Evolutionary conservation across 2,888 invertebrate genomes (phyloP), one percentile per base, ranked within the genome.

Genomic region (Rhingia campestris): DNA sequence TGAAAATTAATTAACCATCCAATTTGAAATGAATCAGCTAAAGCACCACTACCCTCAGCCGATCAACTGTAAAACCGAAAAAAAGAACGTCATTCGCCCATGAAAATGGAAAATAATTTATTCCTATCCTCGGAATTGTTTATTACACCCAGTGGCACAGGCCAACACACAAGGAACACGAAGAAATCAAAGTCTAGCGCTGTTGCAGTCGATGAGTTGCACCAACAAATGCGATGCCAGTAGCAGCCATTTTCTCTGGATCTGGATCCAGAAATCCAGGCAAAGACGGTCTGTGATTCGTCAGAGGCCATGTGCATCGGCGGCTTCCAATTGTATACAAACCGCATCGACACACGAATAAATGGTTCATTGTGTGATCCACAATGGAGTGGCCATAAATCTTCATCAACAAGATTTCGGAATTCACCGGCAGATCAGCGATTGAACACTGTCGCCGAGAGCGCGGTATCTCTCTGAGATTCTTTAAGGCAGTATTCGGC

Each of bases 291-390:
- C 80, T 84, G 80, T 84, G 84, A 84, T 84, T 84, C 84, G 84
- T 84, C 84, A 70, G 39, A 77, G 66, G 43, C 47, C 76, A 76
- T 76, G 72, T 67, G 70, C 81, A 66, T 53, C 74, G 30, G 12
- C 80, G 81, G 81, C 76, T 75, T 75, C 64, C 67, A 82, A 69
- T 77, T 64, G 73, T 74, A 56, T 64, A 66, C 58, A 72, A 45
- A 41, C 30, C 37, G 67, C 77, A 74, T 82, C 82, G 77, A 77
- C 53, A 82, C 77, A 58, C 54, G 79, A 63, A 84, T 75, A 75
- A 80, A 84, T 84, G 80, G 79, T 80, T 84, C 84, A 84, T 84
- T 84, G 84, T 84, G 80, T 84, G 84, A 84, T 84, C 84, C 84
- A 80, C 84, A 84, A 84, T 80, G 74, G 79, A 79, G 79, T 66